These are phyloP conservation scores for Mercenaria mercenaria DNA, from an alignment of 1,140 invertebrate species.

Conservation along the genomic window DNA sequence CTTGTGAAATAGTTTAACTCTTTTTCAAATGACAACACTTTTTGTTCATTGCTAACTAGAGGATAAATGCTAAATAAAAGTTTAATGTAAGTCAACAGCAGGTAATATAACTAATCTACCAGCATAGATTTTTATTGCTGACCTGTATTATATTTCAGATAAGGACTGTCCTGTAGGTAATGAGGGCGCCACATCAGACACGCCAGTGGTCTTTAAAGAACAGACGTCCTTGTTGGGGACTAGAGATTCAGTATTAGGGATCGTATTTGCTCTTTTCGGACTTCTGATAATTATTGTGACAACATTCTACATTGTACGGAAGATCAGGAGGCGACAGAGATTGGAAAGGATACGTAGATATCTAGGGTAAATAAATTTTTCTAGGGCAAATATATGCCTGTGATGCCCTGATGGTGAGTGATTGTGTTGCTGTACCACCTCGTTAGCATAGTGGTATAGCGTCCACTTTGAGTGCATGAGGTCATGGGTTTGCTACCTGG, in stretches of 20 bases:
- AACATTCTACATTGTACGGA: slow-evolving; percentile 52
- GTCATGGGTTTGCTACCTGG: no score
- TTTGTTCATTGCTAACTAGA: no score
- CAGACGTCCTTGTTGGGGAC: slow-evolving; percentile 40
- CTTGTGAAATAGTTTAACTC: no score
- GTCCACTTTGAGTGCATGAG: no score
- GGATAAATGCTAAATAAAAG: no score
- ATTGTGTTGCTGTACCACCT: neutral
- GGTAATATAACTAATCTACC: no score
- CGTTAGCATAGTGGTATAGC: no score
- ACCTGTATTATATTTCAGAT: no score
- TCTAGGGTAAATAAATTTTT: slow-evolving; percentile 34
- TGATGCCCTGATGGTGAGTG: neutral
- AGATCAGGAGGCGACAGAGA: slow-evolving; percentile 28
- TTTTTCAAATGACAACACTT: no score
- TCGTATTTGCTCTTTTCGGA: slow-evolving; percentile 55
- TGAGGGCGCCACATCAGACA: neutral
- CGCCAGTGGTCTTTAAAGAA: slow-evolving; percentile 52
- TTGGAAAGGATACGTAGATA: slow-evolving; percentile 59
- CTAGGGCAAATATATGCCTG: no score
- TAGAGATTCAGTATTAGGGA: slow-evolving; percentile 49
- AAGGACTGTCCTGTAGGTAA: neutral
- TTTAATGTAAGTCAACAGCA: no score
- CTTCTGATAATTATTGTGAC: slow-evolving; percentile 49
- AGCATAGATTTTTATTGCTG: no score